Base-by-base conservation (phyloP, 2,113 vertebrate species). In the Malurus elegans region DNA sequence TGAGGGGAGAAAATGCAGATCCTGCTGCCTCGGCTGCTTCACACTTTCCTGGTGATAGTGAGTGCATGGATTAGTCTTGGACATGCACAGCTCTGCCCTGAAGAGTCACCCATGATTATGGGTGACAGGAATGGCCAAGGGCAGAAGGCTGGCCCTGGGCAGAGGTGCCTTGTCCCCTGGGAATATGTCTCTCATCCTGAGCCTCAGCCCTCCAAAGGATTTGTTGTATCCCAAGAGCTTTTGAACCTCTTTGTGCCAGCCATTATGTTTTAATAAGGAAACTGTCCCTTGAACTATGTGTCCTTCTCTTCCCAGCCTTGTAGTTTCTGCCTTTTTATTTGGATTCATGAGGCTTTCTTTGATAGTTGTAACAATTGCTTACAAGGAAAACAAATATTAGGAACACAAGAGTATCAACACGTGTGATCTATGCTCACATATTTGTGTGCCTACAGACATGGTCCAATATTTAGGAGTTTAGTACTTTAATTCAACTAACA, bases 101-200 rank as follows among this genome's bases (percentile, higher is more conserved):
- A 45, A 47, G 38, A 90, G 18, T 3, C 19, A 62, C 13, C 6
- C 51, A 60, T 4, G 10, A 54, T 8, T 5, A 2, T 0, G 0
- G 1, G 2, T 0, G 4, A 17, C 51, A 62, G 51, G 19, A 62
- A 32, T 1, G 9, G 38, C 38, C 69, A 18, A 53, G 64, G 25
- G 36, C 18, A 65, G 67, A 32, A 74, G 17, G 47, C 8, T 53
- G 31, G 24, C 45, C n/a, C 28, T n/a, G 8, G 32, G 40, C 7
- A 64, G 66, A 45, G 40, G 26, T 60, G 12, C 8, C 12, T 38
- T 28, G 44, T 10, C 12, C 5, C 1, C 32, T 18, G 20, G 11
- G 5, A 6, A 3, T 9, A 6, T 13, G 4, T 57, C 5, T 5
- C 14, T 34, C 9, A 31, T 28, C 23, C 29, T 7, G 9, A 42